Conservation (phyloP, 2,888 invertebrate genomes). For the Terebella lapidaria region DNA sequence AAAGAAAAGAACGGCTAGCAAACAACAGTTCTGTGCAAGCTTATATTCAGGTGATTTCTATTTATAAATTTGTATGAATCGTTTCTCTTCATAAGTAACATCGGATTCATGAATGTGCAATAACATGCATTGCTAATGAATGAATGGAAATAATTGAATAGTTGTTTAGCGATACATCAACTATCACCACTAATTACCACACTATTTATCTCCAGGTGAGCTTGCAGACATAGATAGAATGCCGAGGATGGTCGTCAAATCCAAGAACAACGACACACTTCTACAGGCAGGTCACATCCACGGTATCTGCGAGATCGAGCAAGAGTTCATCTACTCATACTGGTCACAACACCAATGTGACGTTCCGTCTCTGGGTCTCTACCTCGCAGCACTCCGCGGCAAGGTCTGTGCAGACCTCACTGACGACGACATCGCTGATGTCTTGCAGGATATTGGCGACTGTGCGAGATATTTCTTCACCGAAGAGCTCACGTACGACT, state of each 20-base stretch:
- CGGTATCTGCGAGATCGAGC: conserved; percentile 75
- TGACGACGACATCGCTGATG: conserved; percentile 66
- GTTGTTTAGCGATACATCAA: too few relatives aligned
- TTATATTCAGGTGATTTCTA: too few relatives aligned
- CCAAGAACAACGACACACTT: conserved; percentile 50
- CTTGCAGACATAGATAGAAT: too few relatives aligned
- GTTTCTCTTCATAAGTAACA: too few relatives aligned
- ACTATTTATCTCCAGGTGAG: too few relatives aligned
- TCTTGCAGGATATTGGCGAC: conserved; percentile 57
- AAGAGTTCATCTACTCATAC: conserved; percentile 58
- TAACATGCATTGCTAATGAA: too few relatives aligned
- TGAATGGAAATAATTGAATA: too few relatives aligned
- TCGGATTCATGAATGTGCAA: too few relatives aligned
- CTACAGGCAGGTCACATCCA: conserved; percentile 61
- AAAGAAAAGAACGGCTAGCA: too few relatives aligned
- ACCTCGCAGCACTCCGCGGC: conserved; percentile 75
- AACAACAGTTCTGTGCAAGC: too few relatives aligned
- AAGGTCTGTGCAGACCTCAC: conserved; percentile 76
- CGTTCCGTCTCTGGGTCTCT: conserved; percentile 87
- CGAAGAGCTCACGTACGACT: conserved; percentile 57
- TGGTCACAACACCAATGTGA: conserved; percentile 59
- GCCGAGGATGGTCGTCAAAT: not conserved
- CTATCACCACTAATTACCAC: too few relatives aligned
- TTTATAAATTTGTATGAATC: too few relatives aligned
- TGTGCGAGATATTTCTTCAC: conserved; percentile 74